A percentile compares a stretch with the other conserved stretches of the same genome.
Evolutionary conservation across 2,888 invertebrate genomes (phyloP).

Genomic region (Dolichopus griseipennis): DNA sequence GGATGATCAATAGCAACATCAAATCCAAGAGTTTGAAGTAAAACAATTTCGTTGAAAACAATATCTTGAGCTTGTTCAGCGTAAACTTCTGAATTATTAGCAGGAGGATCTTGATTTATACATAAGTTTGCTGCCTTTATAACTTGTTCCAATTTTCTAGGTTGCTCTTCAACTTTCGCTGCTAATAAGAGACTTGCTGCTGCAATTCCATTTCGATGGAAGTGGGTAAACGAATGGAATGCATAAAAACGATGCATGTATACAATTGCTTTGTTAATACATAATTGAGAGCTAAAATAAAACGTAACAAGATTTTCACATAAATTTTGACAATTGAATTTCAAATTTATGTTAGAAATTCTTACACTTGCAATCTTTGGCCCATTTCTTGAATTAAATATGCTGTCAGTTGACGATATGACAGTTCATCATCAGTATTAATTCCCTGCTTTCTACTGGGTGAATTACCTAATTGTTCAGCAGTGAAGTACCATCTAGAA

Average conservation of each 20-base stretch:
- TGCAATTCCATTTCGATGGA: slow-evolving; percentile 89
- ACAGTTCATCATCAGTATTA: slow-evolving; percentile 88
- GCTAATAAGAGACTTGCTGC: slow-evolving; percentile 92
- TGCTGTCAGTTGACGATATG: slow-evolving; percentile 92
- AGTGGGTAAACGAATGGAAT: slow-evolving; percentile 93
- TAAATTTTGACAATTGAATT: too few species aligned
- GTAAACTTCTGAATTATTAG: slow-evolving; percentile 66
- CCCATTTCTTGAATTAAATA: slow-evolving; percentile 99
- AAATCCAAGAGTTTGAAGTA: slow-evolving; percentile 95
- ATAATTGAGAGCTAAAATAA: slow-evolving; percentile 70
- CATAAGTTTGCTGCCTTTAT: slow-evolving; percentile 87
- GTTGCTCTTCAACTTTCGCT: slow-evolving; percentile 97
- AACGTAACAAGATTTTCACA: background rate
- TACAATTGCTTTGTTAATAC: slow-evolving; percentile 97
- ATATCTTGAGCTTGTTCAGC: slow-evolving; percentile 77
- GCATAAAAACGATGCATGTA: slow-evolving; percentile 99
- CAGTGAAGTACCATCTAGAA: slow-evolving; percentile 88
- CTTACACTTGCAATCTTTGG: slow-evolving; percentile 89
- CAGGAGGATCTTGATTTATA: slow-evolving; percentile 61
- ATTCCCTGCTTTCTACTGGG: slow-evolving; percentile 88
- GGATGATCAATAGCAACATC: slow-evolving; percentile 98
- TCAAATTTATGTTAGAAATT: slow-evolving; percentile 11
- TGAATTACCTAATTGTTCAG: slow-evolving; percentile 81
- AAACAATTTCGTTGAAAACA: slow-evolving; percentile 92
- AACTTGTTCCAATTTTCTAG: slow-evolving; percentile 93